A percentile compares a stretch with the other conserved stretches of the same genome.
Conservation (phyloP, 2,797 vertebrate genomes). For the Benthosema pterotum region DNA sequence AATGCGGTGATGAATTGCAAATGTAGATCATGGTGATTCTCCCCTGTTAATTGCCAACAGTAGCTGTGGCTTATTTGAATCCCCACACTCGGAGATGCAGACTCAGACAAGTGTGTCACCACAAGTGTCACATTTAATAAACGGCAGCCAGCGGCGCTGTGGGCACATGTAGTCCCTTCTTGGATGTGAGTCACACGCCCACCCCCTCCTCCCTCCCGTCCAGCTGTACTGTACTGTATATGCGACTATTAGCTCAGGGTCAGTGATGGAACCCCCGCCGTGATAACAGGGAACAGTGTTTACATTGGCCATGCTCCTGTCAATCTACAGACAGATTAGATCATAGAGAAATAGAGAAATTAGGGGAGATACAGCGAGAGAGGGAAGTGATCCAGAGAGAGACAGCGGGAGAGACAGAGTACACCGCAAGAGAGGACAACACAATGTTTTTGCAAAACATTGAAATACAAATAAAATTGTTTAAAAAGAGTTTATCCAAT, state of each 20-base stretch:
- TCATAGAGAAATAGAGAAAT: conserved; percentile 29
- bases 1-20: conserved; percentile 56
- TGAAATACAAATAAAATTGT: too few relatives aligned
- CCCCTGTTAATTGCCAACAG: conserved; percentile 47
- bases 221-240: too few relatives aligned
- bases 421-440: conserved; percentile 1
- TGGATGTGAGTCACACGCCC: conserved; percentile 53
- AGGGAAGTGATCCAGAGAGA: conserved; percentile 45
- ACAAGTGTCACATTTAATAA: conserved; percentile 64
- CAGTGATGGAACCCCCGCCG: conserved; percentile 33
- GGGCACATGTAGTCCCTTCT: conserved; percentile 58
- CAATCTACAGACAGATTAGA: conserved; percentile 39
- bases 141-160: conserved; percentile 47
- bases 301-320: conserved; percentile 5
- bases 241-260: conserved; percentile 47
- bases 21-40: conserved; percentile 56
- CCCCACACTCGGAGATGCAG: background rate
- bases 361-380: conserved; percentile 29
- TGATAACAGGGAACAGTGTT: conserved; percentile 31
- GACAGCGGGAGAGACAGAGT: conserved; percentile 9
- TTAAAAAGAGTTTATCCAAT: too few relatives aligned
- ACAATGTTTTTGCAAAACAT: too few relatives aligned
- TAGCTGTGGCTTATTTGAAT: conserved; percentile 35
- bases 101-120: conserved; percentile 50
- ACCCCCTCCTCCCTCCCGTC: too few relatives aligned